phyloP scores from a whole-genome alignment of 30 jellyfish, hydroid and myxozoan genomes.

The Euphysa ruthae region DNA sequence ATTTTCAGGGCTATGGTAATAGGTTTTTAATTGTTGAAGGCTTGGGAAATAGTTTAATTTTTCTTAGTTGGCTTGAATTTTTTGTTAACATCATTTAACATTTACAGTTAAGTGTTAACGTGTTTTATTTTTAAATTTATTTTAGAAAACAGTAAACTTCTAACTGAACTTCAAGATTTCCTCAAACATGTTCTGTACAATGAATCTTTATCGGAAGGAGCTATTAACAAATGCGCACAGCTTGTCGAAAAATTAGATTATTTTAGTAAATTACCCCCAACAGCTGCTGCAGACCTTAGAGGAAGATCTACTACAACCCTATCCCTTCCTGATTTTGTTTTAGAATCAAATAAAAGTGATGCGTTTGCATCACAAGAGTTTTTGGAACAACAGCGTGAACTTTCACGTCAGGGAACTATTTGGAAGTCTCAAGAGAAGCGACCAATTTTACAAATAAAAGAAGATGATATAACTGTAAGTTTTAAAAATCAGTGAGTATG shows the following conservation, averaged over 20 bases:
- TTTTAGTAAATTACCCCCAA: slow-evolving; percentile 61
- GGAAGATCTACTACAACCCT: slow-evolving; percentile 19
- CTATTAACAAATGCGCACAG: slow-evolving; percentile 42
- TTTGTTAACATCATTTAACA: no score
- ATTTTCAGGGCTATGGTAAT: no score
- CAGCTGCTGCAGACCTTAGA: slow-evolving; percentile 45
- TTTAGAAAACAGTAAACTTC: slow-evolving; percentile 61
- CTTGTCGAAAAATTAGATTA: slow-evolving; percentile 40
- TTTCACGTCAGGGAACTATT: slow-evolving; percentile 26
- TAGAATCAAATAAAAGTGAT: background rate
- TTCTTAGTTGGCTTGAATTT: no score
- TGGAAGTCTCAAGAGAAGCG: no score
- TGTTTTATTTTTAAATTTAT: no score
- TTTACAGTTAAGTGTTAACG: no score
- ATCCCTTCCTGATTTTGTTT: background rate
- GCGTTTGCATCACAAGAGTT: slow-evolving; percentile 12
- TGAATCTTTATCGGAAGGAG: slow-evolving; percentile 55
- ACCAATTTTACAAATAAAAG: no score
- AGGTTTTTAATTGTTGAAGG: no score
- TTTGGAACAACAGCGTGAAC: slow-evolving; percentile 18
- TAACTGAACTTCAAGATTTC: slow-evolving; percentile 54
- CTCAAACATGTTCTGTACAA: slow-evolving; percentile 52
- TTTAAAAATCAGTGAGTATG: no score
- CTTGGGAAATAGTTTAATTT: no score
- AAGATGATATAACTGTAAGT: no score